Evolutionary conservation across 2,888 invertebrate genomes (phyloP), one percentile per base, ranked within the genome.

Genomic region (Drosophila anomelani): DNA sequence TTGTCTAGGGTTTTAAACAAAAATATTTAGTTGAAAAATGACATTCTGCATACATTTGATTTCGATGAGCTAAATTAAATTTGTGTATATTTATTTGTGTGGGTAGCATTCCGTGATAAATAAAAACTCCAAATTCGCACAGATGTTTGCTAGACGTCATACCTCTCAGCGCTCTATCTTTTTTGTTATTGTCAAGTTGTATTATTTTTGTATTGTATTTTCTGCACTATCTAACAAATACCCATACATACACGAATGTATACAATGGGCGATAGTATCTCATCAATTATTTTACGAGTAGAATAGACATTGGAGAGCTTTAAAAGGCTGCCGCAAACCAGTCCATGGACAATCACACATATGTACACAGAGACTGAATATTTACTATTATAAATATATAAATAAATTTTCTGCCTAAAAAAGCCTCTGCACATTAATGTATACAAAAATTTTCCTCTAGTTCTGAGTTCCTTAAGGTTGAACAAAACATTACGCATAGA

Each of bases 281-380:
- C 76, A 78, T 79, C 79, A 79, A 76, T 78, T 81, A 72, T 72
- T 81, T 76, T 47, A 44, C 67, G 36, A 56, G 38, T 49, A 23
- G 39, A 51, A 51, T 63, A 66, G 60, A 41, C 54, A 49, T 57
- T 67, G 61, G 51, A 41, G 46, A 64, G 72, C 78, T 66, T 80
- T 67, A 66, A 64, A 72, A 72, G 55, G 69, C 51, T 41, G 61
- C 43, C 56, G 43, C 51, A 53, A 55, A 55, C 59, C 59, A 49
- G 64, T 39, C 32, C 60, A 68, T 26, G 44, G 54, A 54, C 62
- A 32, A 44, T 55, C 60, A 66, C 59, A 66, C 34, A 38, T n/a
- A n/a, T n/a, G n/a, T n/a, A 49, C n/a, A 62, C 38, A 29, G 26
- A 32, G 23, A 41, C 44, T 34, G 7, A 15, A 15, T 20, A 20